phyloP scores from a whole-genome alignment of 2,888 invertebrate species.

The Dilophus febrilis region DNA sequence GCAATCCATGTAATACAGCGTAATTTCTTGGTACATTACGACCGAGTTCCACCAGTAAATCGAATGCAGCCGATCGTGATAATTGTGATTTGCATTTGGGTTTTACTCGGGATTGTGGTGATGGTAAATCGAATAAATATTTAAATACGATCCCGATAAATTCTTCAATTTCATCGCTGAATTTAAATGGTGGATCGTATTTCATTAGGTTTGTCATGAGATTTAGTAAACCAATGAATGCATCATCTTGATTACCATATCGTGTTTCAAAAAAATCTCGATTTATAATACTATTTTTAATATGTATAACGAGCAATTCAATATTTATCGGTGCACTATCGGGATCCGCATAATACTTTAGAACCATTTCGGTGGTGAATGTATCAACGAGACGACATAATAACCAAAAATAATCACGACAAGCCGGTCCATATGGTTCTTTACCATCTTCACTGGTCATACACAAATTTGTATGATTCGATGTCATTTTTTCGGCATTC shows the following conservation, averaged over 20 bases:
- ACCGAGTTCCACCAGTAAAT: conserved; percentile 73
- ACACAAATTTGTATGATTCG: conserved; percentile 34
- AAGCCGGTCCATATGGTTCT: conserved; percentile 87
- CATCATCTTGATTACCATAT: conserved; percentile 76
- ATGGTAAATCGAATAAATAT: conserved; percentile 78
- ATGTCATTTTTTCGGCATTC: conserved; percentile 72
- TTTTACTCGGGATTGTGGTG: conserved; percentile 63
- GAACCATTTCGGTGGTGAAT: conserved; percentile 60
- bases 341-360: conserved; percentile 40
- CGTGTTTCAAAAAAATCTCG: conserved; percentile 72
- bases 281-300: conserved; percentile 54
- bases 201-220: conserved; percentile 76
- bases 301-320: conserved; percentile 54
- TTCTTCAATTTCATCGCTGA: conserved; percentile 50
- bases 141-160: conserved; percentile 52
- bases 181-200: conserved; percentile 75
- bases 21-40: conserved; percentile 76
- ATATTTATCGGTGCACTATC: conserved; percentile 45
- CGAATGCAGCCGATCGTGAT: conserved; percentile 79
- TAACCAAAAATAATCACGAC: conserved; percentile 88
- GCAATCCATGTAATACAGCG: conserved; percentile 60
- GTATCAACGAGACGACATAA: conserved; percentile 77
- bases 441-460: conserved; percentile 63
- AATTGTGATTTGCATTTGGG: conserved; percentile 88
- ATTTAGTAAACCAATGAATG: conserved; percentile 71